Percentiles rank a stretch among this genome's conserved stretches.
phyloP scores from a whole-genome alignment of 2,113 vertebrate genomes.

The Gymnorhina tibicen region DNA sequence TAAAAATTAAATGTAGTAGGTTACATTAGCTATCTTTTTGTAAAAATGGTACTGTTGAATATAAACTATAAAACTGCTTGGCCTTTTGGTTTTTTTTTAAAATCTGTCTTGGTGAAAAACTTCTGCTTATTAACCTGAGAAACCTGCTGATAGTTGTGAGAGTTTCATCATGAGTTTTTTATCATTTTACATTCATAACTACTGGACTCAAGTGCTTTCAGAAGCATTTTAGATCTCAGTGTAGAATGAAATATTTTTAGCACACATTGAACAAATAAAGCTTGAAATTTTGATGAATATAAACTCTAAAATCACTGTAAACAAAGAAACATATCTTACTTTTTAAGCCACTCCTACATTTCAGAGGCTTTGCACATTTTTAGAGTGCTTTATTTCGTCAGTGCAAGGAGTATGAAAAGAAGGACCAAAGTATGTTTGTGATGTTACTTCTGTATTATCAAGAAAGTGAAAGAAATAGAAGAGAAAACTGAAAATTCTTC shows the following conservation, averaged over 20 bases:
- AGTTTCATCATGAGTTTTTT: background rate
- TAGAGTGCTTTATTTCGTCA: background rate
- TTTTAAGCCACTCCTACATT: background rate
- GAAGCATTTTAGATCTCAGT: background rate
- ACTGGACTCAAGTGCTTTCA: background rate
- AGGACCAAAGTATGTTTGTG: background rate
- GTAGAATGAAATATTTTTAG: background rate
- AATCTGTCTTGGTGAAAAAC: background rate
- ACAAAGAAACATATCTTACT: background rate
- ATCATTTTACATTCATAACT: background rate
- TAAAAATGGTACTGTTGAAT: background rate
- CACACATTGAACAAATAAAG: background rate
- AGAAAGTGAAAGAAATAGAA: background rate
- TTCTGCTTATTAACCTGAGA: background rate
- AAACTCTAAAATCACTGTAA: background rate
- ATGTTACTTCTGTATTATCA: background rate
- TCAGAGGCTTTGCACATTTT: background rate
- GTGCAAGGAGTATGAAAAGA: background rate
- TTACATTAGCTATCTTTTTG: background rate
- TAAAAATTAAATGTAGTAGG: background rate
- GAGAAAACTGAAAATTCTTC: background rate
- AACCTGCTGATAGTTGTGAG: background rate
- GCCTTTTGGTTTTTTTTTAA: background rate
- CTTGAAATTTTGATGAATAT: background rate
- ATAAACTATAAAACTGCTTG: background rate